These are phyloP conservation scores for Scatophagus argus DNA, from an alignment of 2,113 vertebrate genomes.

Conservation along the genomic window DNA sequence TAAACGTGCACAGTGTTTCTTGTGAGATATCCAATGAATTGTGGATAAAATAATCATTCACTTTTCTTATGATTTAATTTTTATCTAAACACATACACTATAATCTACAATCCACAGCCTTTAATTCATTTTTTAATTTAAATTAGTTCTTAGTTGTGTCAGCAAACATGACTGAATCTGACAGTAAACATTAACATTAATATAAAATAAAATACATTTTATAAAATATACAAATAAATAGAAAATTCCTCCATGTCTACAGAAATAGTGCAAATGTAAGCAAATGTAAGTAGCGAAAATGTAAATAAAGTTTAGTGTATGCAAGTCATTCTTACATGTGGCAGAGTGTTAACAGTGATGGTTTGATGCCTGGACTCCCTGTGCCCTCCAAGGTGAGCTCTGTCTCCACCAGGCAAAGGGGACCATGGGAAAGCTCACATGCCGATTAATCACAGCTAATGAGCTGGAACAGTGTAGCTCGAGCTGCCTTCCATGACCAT, in stretches of 20 bases:
- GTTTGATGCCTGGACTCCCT: conserved; percentile 38
- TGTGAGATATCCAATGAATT: neutral
- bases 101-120: neutral
- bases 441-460: conserved; percentile 88
- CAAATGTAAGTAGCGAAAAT: conserved; percentile 32
- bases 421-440: conserved; percentile 85
- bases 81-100: neutral
- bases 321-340: conserved; percentile 34
- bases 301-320: conserved; percentile 28
- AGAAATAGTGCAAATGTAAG: neutral
- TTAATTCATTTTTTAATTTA: neutral
- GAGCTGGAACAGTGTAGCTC: conserved; percentile 84
- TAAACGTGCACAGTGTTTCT: neutral
- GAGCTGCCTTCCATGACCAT: conserved; percentile 77
- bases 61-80: neutral
- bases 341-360: conserved; percentile 47
- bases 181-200: no score
- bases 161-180: neutral
- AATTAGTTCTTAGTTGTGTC: neutral
- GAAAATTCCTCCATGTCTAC: conserved; percentile 12
- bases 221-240: no score
- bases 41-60: neutral
- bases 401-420: conserved; percentile 83
- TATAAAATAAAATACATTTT: no score
- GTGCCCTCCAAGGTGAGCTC: conserved; percentile 84